Base-by-base conservation (phyloP, 2,888 invertebrate genomes). In the Apeira syringaria region DNA sequence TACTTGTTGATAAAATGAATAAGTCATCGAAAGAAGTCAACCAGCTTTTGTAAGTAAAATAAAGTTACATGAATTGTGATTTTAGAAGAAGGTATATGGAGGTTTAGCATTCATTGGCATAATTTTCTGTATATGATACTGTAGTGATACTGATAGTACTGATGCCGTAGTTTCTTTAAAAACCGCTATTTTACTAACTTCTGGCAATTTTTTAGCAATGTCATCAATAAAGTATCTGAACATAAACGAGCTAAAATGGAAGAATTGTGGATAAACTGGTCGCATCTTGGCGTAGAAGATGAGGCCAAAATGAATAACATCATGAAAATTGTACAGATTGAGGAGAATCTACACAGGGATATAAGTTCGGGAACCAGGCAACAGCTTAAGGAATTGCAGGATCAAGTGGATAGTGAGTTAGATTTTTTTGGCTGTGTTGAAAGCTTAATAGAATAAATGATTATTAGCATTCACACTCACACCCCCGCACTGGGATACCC, bases 321-420 rank as follows among this genome's bases (percentile, higher is more conserved):
- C 1, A 66, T 63, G 0, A 80, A 83, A 50, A 66, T 86, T 5
- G 80, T 80, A 22, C 67, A 71, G 36, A 84, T 87, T 48, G 90
- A 92, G 12, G 80, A 91, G 56, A 90, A 91, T 5, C 77, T 93
- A 1, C 92, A 92, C 50, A 73, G 81, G 1, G 94, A 94, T 53
- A 91, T 94, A 52, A 77, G 93, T 7, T 71, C 75, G 0, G 94
- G 95, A 63, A 92, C 94, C 0, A 74, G 89, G 26, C 81, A 90
- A 18, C 91, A 92, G 42, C 80, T 92, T 7, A 80, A 87, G 13
- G 69, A 62, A 1, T 85, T 94, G 59, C 74, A 91, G 24, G 73
- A 74, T 7, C 90, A 91, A 54, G 92, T 95, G 18, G 88, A 92
- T 47, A 77, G 84, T 90, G 50, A 78, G 78, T 64, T n/a, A n/a